These are phyloP conservation scores for Volucella bombylans DNA, from an alignment of 2,888 invertebrate genomes.

Conservation along the genomic window DNA sequence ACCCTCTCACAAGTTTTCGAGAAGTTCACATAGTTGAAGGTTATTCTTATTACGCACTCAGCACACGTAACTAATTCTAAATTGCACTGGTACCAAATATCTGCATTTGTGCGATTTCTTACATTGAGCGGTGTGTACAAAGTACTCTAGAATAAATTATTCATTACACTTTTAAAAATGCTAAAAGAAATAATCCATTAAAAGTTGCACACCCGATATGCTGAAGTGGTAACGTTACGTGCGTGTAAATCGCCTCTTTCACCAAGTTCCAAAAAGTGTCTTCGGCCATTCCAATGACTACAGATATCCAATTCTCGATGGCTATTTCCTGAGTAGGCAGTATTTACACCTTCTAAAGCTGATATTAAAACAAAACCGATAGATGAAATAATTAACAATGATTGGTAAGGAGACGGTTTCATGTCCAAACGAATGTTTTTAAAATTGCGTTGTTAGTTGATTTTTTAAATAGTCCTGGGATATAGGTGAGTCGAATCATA, in stretches of 20 bases:
- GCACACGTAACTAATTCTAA: constrained; percentile 88
- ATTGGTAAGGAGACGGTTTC: constrained; percentile 33
- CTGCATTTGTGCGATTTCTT: constrained; percentile 78
- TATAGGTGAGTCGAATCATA: constrained; percentile 54
- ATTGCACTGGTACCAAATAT: constrained; percentile 84
- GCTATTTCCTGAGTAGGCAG: constrained; percentile 78
- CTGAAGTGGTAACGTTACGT: constrained; percentile 81
- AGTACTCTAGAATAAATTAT: constrained; percentile 75
- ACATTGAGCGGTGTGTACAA: constrained; percentile 76
- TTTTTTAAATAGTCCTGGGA: constrained; percentile 21
- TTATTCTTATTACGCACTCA: constrained; percentile 85
- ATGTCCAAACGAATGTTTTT: constrained; percentile 39
- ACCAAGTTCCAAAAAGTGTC: constrained; percentile 82
- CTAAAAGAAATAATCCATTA: background rate
- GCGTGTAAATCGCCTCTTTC: constrained; percentile 82
- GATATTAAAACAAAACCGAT: constrained; percentile 37
- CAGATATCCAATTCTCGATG: constrained; percentile 81
- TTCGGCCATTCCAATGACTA: constrained; percentile 82
- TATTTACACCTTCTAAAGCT: constrained; percentile 14
- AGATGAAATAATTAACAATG: constrained; percentile 16
- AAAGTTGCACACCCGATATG: constrained; percentile 78
- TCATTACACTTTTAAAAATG: constrained; percentile 22
- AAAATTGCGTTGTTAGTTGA: constrained; percentile 6
- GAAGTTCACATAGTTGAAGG: constrained; percentile 81
- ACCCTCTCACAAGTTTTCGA: constrained; percentile 79